Base-by-base conservation (phyloP, 2,888 invertebrate species). In the Torymus auratus region DNA sequence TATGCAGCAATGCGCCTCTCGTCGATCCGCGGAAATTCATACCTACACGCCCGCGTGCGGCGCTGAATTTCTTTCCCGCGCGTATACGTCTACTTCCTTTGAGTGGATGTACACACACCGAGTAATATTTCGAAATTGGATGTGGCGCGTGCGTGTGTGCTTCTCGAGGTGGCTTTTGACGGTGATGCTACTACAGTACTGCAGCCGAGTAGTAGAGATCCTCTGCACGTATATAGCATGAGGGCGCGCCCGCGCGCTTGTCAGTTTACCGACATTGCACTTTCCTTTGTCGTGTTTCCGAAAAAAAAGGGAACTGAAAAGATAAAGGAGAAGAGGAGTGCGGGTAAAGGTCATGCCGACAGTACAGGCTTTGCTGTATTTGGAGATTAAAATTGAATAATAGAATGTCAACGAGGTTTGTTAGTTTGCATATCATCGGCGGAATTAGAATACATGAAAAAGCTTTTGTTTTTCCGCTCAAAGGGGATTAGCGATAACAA, bases 61-160 rank as follows among this genome's bases (percentile, higher is more conserved):
- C 10, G 14, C 41, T 41, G 41, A 12, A 61, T 61, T 12, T 20
- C 20, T 10, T 41, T 11, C 15, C 14, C 50, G 11, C n/a, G 28
- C 41, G 15, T n/a, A n/a, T n/a, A n/a, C 11, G n/a, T 15, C 20
- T 20, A 23, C 17, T 53, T 68, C n/a, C 68, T 55, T 68, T 68
- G 53, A 14, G 70, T 17, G 41, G 4, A 4, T 52, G 55, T 20
- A 4, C 53, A 55, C 20, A 7, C 55, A 55, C 20, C 50, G 20
- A 17, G 20, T 41, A 41, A 41, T 41, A 53, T 68, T 75, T 52
- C 10, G 53, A 53, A 75, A 68, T 75, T 75, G 67, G 28, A 75
- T 61, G 75, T 68, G 67, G 60, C 64, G 72, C 72, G 23, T 7
- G 41, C 41, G 41, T 1, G 28, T 28, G 28, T 5, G 41, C 20